Evolutionary conservation across 2,797 vertebrate species (phyloP), one percentile per base, ranked within the genome.

Genomic region (Chromobotia macracanthus): DNA sequence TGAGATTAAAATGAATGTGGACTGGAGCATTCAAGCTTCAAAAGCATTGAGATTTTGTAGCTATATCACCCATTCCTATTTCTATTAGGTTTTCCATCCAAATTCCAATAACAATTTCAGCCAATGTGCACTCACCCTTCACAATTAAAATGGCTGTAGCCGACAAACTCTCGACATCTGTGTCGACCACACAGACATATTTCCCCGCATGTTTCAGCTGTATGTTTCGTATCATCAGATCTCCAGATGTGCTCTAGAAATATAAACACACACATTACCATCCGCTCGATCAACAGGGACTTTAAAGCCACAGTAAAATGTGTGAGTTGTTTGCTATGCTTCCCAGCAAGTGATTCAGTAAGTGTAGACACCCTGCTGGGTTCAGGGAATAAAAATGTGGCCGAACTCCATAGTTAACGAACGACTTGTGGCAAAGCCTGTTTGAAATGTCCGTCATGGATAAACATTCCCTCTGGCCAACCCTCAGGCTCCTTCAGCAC

Each of bases 171-270:
- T 99, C 97, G 83, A 97, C 97, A 15, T 94, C 95, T 0, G 96
- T 97, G 89, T 95, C 95, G 82, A 97, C 96, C 91, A 95, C 94
- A 19, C 97, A 99, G 64, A 97, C 95, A 0, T 98, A 99, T 81
- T 95, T 96, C 46, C 97, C 97, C 7, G 94, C 95, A 31, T 99
- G 97, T 82, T 94, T 95, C 88, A 99, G 92, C 89, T 98, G 97
- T 88, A 97, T 95, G 90, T 96, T 97, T 86, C 96, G 95, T 87
- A 99, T 97, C 97, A 98, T 96, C 83, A 99, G 86, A 90, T 99
- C 97, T 12, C 97, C 97, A 0, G 97, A 95, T 0, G 94, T 90
- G 85, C 94, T 95, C 97, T 99, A 88, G 23, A 5, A 41, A 70
- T 82, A 11, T 81, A 68, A 51, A 84, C n/a, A 82, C 1, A 19